Evolutionary conservation across 2,888 invertebrate genomes (phyloP).

Genomic region (Melanostoma mellinum): DNA sequence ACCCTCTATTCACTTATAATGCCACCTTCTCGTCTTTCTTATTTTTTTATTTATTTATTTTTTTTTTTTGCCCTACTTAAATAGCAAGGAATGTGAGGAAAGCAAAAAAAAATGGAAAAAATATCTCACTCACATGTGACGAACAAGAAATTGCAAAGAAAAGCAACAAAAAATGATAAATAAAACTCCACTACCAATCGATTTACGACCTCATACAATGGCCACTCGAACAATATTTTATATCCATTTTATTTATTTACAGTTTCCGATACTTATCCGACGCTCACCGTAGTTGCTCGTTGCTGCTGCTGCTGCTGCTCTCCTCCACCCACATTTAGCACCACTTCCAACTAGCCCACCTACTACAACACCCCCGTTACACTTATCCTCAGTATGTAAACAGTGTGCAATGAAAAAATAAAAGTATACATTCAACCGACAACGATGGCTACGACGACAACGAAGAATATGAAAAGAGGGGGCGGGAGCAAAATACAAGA

Average conservation of each 20-base stretch:
- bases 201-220: constrained; percentile 71
- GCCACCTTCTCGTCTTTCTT: neutral
- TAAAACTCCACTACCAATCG: constrained; percentile 59
- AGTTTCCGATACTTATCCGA: constrained; percentile 65
- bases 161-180: constrained; percentile 31
- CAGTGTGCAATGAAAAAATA: constrained; percentile 29
- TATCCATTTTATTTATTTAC: constrained; percentile 72
- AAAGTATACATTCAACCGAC: neutral
- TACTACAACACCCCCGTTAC: constrained; percentile 36
- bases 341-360: constrained; percentile 29
- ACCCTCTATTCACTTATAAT: neutral
- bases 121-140: constrained; percentile 17
- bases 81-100: constrained; percentile 45
- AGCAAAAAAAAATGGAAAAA: constrained; percentile 26
- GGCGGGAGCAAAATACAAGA: constrained; percentile 37
- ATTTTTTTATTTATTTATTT: constrained; percentile 10
- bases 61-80: constrained; percentile 45
- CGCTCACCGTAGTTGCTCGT: constrained; percentile 6
- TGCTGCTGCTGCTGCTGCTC: neutral
- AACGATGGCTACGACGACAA: constrained; percentile 6
- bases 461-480: constrained; percentile 23
- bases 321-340: constrained; percentile 28
- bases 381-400: constrained; percentile 45
- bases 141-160: constrained; percentile 17
- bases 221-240: constrained; percentile 72